Conservation (phyloP, 2,113 vertebrate genomes). For the Lates calcarifer region DNA sequence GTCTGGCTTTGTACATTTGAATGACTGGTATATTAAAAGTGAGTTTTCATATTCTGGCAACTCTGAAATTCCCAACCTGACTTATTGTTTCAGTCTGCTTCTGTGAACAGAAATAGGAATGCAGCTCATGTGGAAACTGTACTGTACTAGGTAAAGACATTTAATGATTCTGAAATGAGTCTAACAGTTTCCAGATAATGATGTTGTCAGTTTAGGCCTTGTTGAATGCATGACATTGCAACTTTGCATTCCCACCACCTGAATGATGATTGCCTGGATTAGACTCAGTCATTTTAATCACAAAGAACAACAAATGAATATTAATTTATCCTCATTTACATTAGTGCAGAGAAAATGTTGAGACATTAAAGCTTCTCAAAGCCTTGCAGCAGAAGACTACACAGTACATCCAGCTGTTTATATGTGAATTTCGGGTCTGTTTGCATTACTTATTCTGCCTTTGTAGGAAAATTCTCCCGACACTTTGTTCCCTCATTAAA, state of each 20-base stretch:
- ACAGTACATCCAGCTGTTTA: no score
- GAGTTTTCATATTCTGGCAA: no score
- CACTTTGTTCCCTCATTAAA: no score
- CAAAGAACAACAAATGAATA: not conserved
- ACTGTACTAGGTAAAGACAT: not conserved
- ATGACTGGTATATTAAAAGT: no score
- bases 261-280: slow-evolving; percentile 20
- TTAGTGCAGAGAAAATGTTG: not conserved
- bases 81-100: no score
- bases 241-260: slow-evolving; percentile 36
- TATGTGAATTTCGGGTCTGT: no score
- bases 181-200: slow-evolving; percentile 15
- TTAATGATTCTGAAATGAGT: not conserved
- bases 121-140: not conserved
- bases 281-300: not conserved
- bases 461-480: no score
- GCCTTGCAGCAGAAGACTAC: no score
- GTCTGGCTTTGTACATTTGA: no score
- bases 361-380: not conserved
- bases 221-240: slow-evolving; percentile 10
- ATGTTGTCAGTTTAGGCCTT: slow-evolving; percentile 13
- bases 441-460: no score
- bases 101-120: not conserved
- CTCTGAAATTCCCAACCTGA: no score
- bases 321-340: not conserved